These are phyloP conservation scores for Himalopsyche japonica DNA, from an alignment of 2,888 invertebrate genomes.

Conservation along the genomic window DNA sequence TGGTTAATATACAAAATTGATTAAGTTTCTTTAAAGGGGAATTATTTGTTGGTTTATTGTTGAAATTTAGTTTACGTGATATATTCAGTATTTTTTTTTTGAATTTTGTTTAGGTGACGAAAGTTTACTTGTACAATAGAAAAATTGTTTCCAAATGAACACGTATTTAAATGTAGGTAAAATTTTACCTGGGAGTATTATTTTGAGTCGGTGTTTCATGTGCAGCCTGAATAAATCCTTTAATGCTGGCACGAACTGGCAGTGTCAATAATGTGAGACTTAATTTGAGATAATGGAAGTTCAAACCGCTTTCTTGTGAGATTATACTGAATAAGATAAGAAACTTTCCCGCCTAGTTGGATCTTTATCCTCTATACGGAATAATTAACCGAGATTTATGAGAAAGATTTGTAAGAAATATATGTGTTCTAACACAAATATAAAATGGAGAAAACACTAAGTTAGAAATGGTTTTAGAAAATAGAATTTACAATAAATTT, in stretches of 20 bases:
- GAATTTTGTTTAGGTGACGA: no score
- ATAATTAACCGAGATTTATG: background rate
- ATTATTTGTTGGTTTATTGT: no score
- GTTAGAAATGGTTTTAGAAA: no score
- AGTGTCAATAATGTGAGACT: constrained; percentile 13
- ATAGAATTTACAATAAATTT: no score
- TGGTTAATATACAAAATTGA: no score
- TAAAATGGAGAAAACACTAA: no score
- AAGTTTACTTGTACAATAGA: no score
- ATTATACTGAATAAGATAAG: constrained; percentile 20
- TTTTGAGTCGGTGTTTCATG: background rate
- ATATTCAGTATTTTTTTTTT: no score
- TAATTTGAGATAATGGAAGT: constrained; percentile 28
- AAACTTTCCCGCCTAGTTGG: constrained; percentile 1
- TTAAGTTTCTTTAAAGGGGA: no score
- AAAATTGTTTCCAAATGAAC: no score
- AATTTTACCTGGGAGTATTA: background rate
- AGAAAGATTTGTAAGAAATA: background rate
- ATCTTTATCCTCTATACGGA: background rate
- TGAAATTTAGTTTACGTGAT: no score
- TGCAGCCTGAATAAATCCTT: background rate
- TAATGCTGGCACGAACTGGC: constrained; percentile 13
- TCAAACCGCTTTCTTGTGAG: constrained; percentile 21
- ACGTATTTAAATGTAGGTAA: no score
- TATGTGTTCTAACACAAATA: background rate